These are phyloP conservation scores for Zeuzera pyrina DNA, from an alignment of 2,888 invertebrate genomes.

Conservation along the genomic window DNA sequence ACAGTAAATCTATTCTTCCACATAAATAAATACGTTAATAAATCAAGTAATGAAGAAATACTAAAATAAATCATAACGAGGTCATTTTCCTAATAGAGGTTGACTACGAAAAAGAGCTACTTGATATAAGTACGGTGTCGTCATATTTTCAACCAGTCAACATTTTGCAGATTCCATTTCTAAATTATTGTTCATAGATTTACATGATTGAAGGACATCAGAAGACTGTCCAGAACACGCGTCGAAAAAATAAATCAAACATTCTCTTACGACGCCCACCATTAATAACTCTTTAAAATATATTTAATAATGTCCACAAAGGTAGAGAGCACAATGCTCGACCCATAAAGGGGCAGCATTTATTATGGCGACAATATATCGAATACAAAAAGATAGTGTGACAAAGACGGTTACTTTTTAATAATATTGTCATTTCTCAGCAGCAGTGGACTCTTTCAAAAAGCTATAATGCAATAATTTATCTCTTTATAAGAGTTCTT, in stretches of 20 bases:
- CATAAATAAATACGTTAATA: too few species aligned
- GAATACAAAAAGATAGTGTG: slow-evolving; percentile 73
- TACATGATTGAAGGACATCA: slow-evolving; percentile 56
- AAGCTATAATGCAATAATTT: slow-evolving; percentile 72
- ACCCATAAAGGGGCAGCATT: slow-evolving; percentile 69
- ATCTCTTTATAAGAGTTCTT: slow-evolving; percentile 70
- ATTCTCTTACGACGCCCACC: slow-evolving; percentile 64
- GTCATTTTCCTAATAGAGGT: too few species aligned
- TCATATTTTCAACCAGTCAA: too few species aligned
- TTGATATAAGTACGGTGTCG: too few species aligned
- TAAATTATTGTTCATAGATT: too few species aligned
- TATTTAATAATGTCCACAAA: slow-evolving; percentile 73
- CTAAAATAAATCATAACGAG: too few species aligned
- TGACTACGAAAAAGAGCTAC: too few species aligned
- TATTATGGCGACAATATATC: slow-evolving; percentile 72
- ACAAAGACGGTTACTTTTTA: slow-evolving; percentile 72
- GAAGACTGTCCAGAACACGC: slow-evolving; percentile 57
- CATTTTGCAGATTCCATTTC: too few species aligned
- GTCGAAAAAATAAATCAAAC: slow-evolving; percentile 73
- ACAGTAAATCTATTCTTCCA: too few species aligned
- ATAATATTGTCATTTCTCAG: slow-evolving; percentile 74
- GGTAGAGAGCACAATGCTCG: slow-evolving; percentile 60
- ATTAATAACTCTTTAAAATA: slow-evolving; percentile 73
- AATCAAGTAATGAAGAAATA: too few species aligned
- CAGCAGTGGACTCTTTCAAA: slow-evolving; percentile 74